Conservation (phyloP, 2,888 invertebrate genomes). For the Euplagia quadripunctaria region DNA sequence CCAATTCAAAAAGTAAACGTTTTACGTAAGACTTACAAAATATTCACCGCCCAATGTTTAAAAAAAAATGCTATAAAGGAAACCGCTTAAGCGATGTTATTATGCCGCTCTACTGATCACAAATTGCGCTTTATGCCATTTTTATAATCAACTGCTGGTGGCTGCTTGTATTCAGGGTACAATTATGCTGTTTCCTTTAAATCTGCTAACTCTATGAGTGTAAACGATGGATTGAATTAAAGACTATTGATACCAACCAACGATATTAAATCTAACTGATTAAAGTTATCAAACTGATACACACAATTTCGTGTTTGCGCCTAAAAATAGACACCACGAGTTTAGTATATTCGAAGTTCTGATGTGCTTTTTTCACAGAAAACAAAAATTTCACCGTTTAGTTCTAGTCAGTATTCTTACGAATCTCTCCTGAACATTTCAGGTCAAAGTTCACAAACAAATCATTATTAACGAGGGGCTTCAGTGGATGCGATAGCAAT, state of each 20-base stretch:
- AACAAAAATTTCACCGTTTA: no score
- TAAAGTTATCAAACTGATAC: no score
- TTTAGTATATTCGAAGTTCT: no score
- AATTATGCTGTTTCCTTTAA: conserved; percentile 39
- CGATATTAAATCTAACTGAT: no score
- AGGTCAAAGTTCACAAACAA: background rate
- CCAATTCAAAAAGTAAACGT: conserved; percentile 28
- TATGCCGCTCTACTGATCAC: conserved; percentile 42
- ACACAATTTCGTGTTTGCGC: no score
- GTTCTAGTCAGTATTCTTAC: no score
- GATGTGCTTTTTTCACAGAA: no score
- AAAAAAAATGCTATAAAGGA: conserved; percentile 51
- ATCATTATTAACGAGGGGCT: no score
- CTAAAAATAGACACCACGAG: no score
- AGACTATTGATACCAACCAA: no score
- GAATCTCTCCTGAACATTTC: no score
- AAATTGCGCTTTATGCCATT: conserved; percentile 43
- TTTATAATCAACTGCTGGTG: conserved; percentile 32
- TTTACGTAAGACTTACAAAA: conserved; percentile 46
- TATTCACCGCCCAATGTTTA: conserved; percentile 42
- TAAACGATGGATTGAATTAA: background rate
- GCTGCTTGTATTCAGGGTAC: conserved; percentile 7
- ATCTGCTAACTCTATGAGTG: conserved; percentile 22
- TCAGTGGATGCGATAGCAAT: background rate
- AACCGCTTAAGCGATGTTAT: conserved; percentile 39